A percentile compares a stretch with the other conserved stretches of the same genome.
Conservation (phyloP, 2,113 vertebrate species). For the Leptobrachium leishanense region DNA sequence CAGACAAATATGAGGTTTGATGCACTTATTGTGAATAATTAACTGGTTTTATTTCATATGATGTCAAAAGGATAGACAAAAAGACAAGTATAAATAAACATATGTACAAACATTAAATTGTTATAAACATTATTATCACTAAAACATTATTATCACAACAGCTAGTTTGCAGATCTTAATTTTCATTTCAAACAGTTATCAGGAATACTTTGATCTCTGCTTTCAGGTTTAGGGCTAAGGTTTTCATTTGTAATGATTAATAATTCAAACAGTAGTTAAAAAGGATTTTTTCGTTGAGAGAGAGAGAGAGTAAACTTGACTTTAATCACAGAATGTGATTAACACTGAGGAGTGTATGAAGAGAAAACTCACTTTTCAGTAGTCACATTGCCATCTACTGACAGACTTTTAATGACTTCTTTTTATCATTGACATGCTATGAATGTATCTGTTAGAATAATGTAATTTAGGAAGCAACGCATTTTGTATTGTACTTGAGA, state of each 20-base stretch:
- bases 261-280: conserved; percentile 74
- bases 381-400: conserved; percentile 81
- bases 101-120: conserved; percentile 12
- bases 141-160: conserved; percentile 11
- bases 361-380: conserved; percentile 59
- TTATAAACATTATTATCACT: background rate
- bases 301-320: conserved; percentile 11
- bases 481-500: no score
- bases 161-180: conserved; percentile 1
- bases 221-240: conserved; percentile 65
- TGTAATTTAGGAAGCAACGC: background rate
- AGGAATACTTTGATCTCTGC: conserved; percentile 67
- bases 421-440: background rate
- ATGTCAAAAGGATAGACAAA: no score
- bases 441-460: background rate
- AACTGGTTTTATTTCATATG: background rate
- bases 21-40: background rate
- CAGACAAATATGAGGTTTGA: background rate
- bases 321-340: conserved; percentile 50
- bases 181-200: conserved; percentile 52
- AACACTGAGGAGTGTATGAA: conserved; percentile 54
- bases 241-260: conserved; percentile 75
- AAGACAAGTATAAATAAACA: background rate
- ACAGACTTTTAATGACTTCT: conserved; percentile 59
- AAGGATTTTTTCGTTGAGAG: conserved; percentile 52